A percentile compares a stretch with the other conserved stretches of the same genome.
phyloP scores from a whole-genome alignment of 2,888 invertebrate species.

The Selenia dentaria region DNA sequence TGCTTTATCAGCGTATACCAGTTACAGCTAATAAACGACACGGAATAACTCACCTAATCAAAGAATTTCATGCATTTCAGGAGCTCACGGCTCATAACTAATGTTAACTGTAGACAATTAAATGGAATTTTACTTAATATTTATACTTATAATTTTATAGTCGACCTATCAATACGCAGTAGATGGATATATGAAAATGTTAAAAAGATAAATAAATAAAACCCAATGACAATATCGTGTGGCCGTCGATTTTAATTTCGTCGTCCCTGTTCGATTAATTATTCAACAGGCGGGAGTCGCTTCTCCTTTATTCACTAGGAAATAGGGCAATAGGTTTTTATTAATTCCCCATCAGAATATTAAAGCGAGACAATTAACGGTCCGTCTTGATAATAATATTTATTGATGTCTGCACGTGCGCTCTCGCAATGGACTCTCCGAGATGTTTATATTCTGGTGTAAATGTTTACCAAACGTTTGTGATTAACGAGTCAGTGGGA shows the following conservation, averaged over 20 bases:
- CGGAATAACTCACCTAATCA: constrained; percentile 7
- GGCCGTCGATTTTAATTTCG: constrained; percentile 54
- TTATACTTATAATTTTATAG: no score
- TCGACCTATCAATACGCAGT: background rate
- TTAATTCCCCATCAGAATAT: constrained; percentile 49
- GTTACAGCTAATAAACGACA: constrained; percentile 21
- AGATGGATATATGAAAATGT: constrained; percentile 3
- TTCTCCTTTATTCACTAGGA: constrained; percentile 44
- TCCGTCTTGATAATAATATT: constrained; percentile 43
- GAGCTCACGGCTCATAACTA: background rate
- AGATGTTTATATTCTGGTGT: constrained; percentile 57
- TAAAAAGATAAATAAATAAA: constrained; percentile 35
- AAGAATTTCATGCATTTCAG: constrained; percentile 13
- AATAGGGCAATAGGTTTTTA: constrained; percentile 59
- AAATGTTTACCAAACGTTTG: constrained; percentile 59
- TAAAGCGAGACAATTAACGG: constrained; percentile 46
- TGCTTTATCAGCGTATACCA: constrained; percentile 15
- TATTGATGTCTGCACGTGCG: constrained; percentile 51
- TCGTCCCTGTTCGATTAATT: constrained; percentile 65
- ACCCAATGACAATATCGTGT: constrained; percentile 26
- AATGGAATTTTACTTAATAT: background rate
- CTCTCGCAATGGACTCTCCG: constrained; percentile 42
- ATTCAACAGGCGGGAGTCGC: constrained; percentile 65
- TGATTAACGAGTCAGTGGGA: constrained; percentile 7
- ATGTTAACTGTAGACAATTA: background rate